These are phyloP conservation scores for Chloropsis hardwickii DNA, from an alignment of 2,113 vertebrate species.

Conservation along the genomic window DNA sequence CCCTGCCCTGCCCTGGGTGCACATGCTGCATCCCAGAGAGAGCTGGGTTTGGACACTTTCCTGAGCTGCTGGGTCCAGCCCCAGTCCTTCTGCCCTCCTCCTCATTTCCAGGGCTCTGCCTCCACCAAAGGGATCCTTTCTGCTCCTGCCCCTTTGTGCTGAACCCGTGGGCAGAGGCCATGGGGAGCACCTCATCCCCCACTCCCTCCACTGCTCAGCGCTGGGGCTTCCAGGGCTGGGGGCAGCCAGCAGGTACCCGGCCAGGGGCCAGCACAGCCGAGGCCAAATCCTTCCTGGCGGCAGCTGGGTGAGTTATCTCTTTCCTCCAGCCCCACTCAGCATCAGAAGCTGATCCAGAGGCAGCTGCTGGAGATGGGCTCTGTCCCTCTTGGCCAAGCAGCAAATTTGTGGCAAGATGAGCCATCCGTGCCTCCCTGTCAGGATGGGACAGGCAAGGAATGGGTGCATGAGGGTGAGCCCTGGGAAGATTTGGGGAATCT, in stretches of 20 bases:
- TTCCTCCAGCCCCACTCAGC: neutral
- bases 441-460: neutral
- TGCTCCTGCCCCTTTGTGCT: neutral
- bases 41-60: neutral
- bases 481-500: neutral
- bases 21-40: accelerated
- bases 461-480: neutral
- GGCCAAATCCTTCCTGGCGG: neutral
- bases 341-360: neutral
- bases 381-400: neutral
- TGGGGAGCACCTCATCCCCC: neutral
- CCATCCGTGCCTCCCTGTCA: neutral
- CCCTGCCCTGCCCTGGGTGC: neutral
- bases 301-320: neutral
- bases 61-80: no score
- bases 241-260: neutral
- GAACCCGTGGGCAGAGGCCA: accelerated
- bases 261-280: neutral
- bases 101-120: accelerated
- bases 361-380: neutral
- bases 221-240: neutral
- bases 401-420: neutral
- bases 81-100: neutral
- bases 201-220: accelerated
- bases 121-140: neutral